These are phyloP conservation scores for Macquaria ambigua DNA, from an alignment of 2,113 vertebrate species.

Conservation along the genomic window DNA sequence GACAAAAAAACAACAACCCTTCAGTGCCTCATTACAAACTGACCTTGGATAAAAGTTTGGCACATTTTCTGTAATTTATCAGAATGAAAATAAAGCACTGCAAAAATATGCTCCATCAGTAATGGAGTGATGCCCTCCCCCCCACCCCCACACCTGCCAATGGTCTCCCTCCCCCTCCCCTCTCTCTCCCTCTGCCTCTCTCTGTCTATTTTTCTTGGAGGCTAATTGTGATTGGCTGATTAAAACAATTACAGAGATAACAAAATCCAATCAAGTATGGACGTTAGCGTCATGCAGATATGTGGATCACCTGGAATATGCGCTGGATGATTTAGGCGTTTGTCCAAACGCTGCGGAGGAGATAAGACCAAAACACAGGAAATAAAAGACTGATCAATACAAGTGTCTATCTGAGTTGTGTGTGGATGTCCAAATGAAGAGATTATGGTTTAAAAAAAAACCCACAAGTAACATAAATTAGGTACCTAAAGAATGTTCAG, in stretches of 20 bases:
- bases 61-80: constrained; percentile 46
- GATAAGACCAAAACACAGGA: constrained; percentile 39
- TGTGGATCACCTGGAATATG: constrained; percentile 57
- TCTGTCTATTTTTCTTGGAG: constrained; percentile 38
- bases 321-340: constrained; percentile 19
- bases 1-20: constrained; percentile 12
- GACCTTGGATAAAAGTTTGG: constrained; percentile 51
- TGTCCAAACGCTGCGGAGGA: constrained; percentile 3
- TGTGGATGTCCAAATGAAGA: neutral
- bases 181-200: neutral
- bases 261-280: constrained; percentile 71
- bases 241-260: constrained; percentile 78
- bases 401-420: constrained; percentile 7
- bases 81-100: constrained; percentile 22
- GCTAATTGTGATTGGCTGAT: constrained; percentile 74
- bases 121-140: neutral
- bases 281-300: constrained; percentile 60
- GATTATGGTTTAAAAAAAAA: neutral
- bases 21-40: constrained; percentile 41
- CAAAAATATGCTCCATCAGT: constrained; percentile 2
- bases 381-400: constrained; percentile 38
- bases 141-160: too few species aligned
- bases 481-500: neutral
- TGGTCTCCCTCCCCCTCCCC: neutral
- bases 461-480: neutral